Percentiles rank a stretch among this genome's conserved stretches.
These are phyloP conservation scores for Scaeva pyrastri DNA, from an alignment of 2,888 invertebrate species.

Conservation along the genomic window DNA sequence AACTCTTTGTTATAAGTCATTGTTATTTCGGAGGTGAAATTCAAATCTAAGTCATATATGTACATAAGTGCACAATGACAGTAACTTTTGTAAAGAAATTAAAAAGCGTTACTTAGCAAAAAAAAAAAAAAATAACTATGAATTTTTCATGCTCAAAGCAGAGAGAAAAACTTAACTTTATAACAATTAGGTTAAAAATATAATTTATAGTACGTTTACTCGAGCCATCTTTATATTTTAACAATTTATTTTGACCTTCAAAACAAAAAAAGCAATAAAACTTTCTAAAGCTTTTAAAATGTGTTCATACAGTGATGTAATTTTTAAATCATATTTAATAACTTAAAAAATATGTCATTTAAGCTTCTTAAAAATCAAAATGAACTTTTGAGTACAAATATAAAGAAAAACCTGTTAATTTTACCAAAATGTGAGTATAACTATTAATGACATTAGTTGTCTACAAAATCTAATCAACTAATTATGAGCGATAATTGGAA, in stretches of 20 bases:
- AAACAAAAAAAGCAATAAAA: neutral
- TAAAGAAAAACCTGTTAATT: no score
- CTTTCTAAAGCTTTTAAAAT: neutral
- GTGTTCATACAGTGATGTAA: neutral
- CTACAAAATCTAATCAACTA: no score
- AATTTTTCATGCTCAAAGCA: neutral
- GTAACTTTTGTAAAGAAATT: neutral
- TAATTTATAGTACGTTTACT: neutral
- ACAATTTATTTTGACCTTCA: neutral
- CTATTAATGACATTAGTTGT: no score
- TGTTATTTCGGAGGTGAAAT: constrained; percentile 15
- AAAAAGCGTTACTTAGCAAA: neutral
- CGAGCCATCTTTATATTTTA: neutral
- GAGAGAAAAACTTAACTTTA: neutral
- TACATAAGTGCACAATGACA: neutral
- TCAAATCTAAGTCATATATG: neutral
- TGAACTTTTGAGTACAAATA: no score
- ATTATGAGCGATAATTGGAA: no score
- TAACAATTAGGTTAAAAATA: neutral
- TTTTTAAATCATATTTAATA: neutral
- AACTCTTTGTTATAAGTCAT: neutral
- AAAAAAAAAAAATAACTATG: neutral
- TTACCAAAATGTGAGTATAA: no score
- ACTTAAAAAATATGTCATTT: neutral
- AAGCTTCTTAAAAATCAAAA: no score